Base-by-base conservation (phyloP, 1,140 invertebrate genomes). In the Scylla paramamosain region DNA sequence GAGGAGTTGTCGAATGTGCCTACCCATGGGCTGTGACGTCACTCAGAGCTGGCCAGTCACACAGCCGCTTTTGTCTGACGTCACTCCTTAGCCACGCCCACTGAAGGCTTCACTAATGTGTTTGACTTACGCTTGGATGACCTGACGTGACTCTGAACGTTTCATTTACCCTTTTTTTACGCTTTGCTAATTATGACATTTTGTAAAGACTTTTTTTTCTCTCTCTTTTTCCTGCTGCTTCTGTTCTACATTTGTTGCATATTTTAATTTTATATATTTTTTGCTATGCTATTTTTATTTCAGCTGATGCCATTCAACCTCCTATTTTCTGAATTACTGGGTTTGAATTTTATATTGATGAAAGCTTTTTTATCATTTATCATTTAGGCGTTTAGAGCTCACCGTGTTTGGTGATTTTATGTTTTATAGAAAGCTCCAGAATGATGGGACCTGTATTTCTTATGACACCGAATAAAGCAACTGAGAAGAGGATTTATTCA, bases 221-320 rank as follows among this genome's bases (percentile, higher is more conserved):
- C n/a, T 7, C 67, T 0, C 3, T n/a, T 2, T 77, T 77, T n/a
- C 67, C n/a, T 8, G 52, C 67, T 20, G 4, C 67, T 77, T 77
- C 16, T n/a, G 0, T 77, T 77, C 39, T 39, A 39, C 6, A 39
- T 39, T 29, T 82, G 77, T 82, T 92, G 31, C 59, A 92, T 92
- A 52, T 82, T 52, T 48, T n/a, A 39, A 87, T 82, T 31, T 88
- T 67, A 94, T 86, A 48, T 28, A 89, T 25, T 77, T 91, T 77
- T 91, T 87, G 82, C 28, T 31, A 87, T 52, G n/a, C 84, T 93
- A 39, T 82, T 92, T 83, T 92, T 8, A 7, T 84, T 93, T 93
- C 46, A 48, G 29, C 14, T 93, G 83, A 86, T 93, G 77, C 4
- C 25, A 89, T 91, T 10, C 46, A 0, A 52, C 46, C 59, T 20